Base-by-base conservation (phyloP, 2,888 invertebrate species). In the Melitaea athalia region DNA sequence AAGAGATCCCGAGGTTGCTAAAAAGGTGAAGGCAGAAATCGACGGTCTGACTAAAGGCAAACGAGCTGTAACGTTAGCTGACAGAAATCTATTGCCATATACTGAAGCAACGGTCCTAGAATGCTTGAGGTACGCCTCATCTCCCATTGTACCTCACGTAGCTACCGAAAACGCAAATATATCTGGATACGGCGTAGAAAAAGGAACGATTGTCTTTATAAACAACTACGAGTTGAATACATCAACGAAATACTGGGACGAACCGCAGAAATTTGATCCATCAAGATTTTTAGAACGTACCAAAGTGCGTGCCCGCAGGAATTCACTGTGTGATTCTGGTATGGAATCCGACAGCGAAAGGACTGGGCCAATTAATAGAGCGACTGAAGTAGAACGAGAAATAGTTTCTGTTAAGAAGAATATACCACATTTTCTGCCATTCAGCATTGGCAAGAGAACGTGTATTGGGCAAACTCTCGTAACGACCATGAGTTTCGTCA, bases 131-230 rank as follows among this genome's bases (percentile, higher is more conserved):
- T 95, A 95, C 64, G 95, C 96, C 0, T 97, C 97, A 0, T 98
- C 98, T 0, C 98, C 98, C 0, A 98, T 98, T 68, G 98, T 98
- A 0, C 98, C 98, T 0, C 98, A 98, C 80, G 97, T 97, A 0
- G 97, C 98, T 0, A 96, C 96, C 0, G 94, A 95, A 76, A 95
- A 96, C 78, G 95, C 96, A 0, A 92, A 94, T 0, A 94, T 98
- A 6, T 94, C 95, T 53, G 97, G 96, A 0, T 96, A 94, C 78
- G 93, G 94, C 0, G 94, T 98, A 0, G 94, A 95, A 61, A 96
- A 96, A 79, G 97, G 96, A 0, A 97, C 97, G 0, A 93, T 97
- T 64, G 94, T 98, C 0, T 96, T 98, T 79, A 95, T 98, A 33
- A 98, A 98, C 80, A 98, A 97, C 80, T 97, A 96, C 82, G 95